Evolutionary conservation across 1,140 invertebrate genomes (phyloP), one percentile per base, ranked within the genome.

Genomic region (Cydia strobilella): DNA sequence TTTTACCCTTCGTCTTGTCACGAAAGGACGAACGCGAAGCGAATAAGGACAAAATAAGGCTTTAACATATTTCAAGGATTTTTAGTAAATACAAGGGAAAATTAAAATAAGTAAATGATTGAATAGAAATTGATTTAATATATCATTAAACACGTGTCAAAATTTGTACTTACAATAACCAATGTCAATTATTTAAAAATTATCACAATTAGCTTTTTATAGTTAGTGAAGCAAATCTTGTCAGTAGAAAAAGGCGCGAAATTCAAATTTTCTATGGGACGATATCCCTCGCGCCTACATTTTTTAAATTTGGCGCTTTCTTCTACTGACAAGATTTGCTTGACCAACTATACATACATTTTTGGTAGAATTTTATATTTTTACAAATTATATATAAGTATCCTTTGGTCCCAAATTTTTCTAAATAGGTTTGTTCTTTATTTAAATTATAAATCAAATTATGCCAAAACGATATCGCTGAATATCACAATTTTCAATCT

Each of bases 111-210:
- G 51, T 13, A 6, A 72, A 65, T 59, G 54, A 74, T 65, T 73
- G 12, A 35, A 76, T 77, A 77, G 63, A 66, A 73, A 77, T 75
- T 66, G 13, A 75, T 72, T 78, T 51, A 75, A 76, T 69, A 79
- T 74, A 74, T 73, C 39, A 73, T 80, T 80, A 79, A 80, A 76
- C 79, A 31, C 27, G 20, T 23, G 59, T 79, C 75, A 77, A 76
- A 77, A 77, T 73, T 78, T 76, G 54, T 71, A 59, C 75, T 80
- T 76, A 79, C 31, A 77, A 71, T 69, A 25, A 75, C 69, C 73
- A 80, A 39, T 75, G 77, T 74, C 73, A 63, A 74, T 54, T 75
- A 69, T 69, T 18, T 25, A 25, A 4, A 31, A 69, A 39, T 20
- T 72, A 72, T 72, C 71, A 72, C 71, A 72, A 42, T 51, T 72